phyloP scores from a whole-genome alignment of 2,888 invertebrate genomes.

The Orgyia antiqua region DNA sequence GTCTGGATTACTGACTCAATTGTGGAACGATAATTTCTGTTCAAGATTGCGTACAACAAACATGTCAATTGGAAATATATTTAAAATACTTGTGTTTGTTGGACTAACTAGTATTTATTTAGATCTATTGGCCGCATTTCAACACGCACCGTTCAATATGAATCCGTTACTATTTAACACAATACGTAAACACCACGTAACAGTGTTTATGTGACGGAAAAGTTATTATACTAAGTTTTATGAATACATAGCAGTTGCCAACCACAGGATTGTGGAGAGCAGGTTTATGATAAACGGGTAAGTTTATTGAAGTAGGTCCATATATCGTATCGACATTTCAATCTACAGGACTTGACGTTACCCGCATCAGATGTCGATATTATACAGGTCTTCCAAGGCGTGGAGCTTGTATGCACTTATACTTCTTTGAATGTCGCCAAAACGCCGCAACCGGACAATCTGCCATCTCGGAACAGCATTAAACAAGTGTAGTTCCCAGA shows the following conservation, averaged over 20 bases:
- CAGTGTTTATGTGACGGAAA: slow-evolving; percentile 35
- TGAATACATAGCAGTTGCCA: slow-evolving; percentile 25
- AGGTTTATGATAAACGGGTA: slow-evolving; percentile 30
- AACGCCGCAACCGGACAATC: slow-evolving; percentile 25
- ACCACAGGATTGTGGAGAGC: slow-evolving; percentile 33
- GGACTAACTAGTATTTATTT: slow-evolving; percentile 55
- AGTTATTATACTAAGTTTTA: slow-evolving; percentile 32
- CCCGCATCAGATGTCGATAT: slow-evolving; percentile 30
- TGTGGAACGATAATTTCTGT: too few relatives aligned
- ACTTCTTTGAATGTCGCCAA: slow-evolving; percentile 23
- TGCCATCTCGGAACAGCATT: slow-evolving; percentile 16
- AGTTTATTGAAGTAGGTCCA: slow-evolving; percentile 28
- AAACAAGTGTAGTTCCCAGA: too few relatives aligned
- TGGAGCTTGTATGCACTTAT: slow-evolving; percentile 15
- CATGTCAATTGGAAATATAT: slow-evolving; percentile 1
- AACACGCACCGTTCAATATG: slow-evolving; percentile 59
- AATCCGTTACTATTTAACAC: slow-evolving; percentile 57
- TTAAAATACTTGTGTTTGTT: slow-evolving; percentile 31
- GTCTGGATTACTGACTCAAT: too few relatives aligned
- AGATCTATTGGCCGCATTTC: slow-evolving; percentile 66
- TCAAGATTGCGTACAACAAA: too few relatives aligned
- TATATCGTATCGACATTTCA: slow-evolving; percentile 33
- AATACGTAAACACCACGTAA: slow-evolving; percentile 48
- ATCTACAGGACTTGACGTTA: slow-evolving; percentile 30
- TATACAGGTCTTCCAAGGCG: slow-evolving; percentile 23